These are phyloP conservation scores for Conopomorpha cramerella DNA, from an alignment of 1,140 invertebrate genomes.

Conservation along the genomic window DNA sequence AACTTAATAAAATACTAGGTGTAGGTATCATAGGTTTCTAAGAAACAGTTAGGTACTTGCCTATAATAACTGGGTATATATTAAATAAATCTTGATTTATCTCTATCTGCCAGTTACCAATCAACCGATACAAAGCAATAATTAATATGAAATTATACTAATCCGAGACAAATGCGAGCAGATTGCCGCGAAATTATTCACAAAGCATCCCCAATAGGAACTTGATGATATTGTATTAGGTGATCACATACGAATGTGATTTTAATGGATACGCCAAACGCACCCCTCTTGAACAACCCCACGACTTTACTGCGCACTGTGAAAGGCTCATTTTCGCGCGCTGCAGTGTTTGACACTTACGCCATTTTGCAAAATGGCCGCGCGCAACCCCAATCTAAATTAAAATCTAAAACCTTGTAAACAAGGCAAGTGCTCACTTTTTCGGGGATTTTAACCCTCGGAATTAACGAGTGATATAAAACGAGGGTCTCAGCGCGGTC, in stretches of 20 bases:
- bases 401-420: constrained; percentile 65
- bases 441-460: constrained; percentile 61
- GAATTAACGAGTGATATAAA: constrained; percentile 54
- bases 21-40: no score
- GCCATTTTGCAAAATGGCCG: constrained; percentile 18
- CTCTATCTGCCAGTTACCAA: no score
- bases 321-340: constrained; percentile 24
- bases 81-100: no score
- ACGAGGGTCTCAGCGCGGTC: no score
- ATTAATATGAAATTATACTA: constrained; percentile 26
- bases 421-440: constrained; percentile 64
- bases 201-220: constrained; percentile 39
- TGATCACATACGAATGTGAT: constrained; percentile 62
- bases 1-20: no score
- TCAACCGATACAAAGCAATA: no score
- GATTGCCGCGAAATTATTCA: constrained; percentile 58
- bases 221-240: constrained; percentile 62
- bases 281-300: constrained; percentile 17
- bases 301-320: constrained; percentile 13
- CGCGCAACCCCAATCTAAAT: constrained; percentile 59
- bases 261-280: constrained; percentile 50
- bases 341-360: constrained; percentile 19
- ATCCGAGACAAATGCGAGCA: constrained; percentile 43
- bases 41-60: no score
- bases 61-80: no score